Evolutionary conservation across 2,888 invertebrate genomes (phyloP).

Genomic region (Microctonus hyperodae): DNA sequence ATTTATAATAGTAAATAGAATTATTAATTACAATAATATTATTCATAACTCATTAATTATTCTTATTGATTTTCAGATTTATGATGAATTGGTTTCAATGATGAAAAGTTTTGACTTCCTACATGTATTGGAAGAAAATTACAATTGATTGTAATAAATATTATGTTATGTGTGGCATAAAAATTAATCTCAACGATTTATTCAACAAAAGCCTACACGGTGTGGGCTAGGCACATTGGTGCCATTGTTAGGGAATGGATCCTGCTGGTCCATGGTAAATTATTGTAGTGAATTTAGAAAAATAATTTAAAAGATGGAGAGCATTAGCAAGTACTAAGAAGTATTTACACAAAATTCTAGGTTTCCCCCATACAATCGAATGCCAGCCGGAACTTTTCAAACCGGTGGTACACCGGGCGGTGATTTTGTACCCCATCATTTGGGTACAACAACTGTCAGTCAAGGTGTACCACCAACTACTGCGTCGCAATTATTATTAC

Average conservation of each 20-base stretch:
- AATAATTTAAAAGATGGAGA: not conserved
- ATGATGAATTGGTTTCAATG: not conserved
- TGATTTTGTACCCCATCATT: constrained; percentile 64
- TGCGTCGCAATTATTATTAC: constrained; percentile 72
- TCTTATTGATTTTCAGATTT: not conserved
- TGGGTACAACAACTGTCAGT: constrained; percentile 64
- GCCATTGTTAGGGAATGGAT: constrained; percentile 72
- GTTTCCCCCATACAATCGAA: constrained; percentile 83
- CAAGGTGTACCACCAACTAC: constrained; percentile 68
- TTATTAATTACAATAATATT: too few relatives aligned
- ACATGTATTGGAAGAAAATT: constrained; percentile 12
- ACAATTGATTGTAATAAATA: constrained; percentile 27
- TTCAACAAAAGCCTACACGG: constrained; percentile 43
- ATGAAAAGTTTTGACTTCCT: not conserved
- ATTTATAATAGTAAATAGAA: too few relatives aligned
- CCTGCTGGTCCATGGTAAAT: constrained; percentile 83
- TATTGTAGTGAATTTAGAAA: not conserved
- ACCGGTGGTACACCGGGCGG: constrained; percentile 74
- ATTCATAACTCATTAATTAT: not conserved
- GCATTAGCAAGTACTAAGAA: constrained; percentile 64
- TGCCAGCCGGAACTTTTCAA: constrained; percentile 74
- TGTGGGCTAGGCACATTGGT: constrained; percentile 50
- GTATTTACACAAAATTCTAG: constrained; percentile 19
- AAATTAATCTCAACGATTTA: constrained; percentile 36
- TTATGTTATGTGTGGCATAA: constrained; percentile 49